These are phyloP conservation scores for Trichogramma pretiosum DNA, from an alignment of 1,140 invertebrate species.

Conservation along the genomic window DNA sequence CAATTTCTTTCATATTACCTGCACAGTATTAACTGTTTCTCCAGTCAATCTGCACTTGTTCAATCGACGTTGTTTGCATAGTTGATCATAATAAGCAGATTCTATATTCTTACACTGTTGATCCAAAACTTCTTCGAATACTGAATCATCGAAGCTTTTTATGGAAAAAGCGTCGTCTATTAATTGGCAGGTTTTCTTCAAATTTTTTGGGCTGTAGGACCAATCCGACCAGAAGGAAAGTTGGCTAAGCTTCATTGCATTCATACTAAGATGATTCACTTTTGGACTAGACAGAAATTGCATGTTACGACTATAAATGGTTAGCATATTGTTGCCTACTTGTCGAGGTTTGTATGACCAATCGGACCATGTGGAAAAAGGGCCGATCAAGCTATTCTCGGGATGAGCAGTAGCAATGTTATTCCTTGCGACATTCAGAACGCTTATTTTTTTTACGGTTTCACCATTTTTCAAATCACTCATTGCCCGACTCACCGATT, in stretches of 20 bases:
- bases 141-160: too few species aligned
- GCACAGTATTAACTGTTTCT: constrained; percentile 12
- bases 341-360: constrained; percentile 17
- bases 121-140: too few species aligned
- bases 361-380: constrained; percentile 30
- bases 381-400: constrained; percentile 6
- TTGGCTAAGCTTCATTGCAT: constrained; percentile 9
- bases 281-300: constrained; percentile 15
- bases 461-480: neutral
- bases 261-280: neutral
- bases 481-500: neutral
- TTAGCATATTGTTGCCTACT: neutral
- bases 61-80: constrained; percentile 6
- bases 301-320: neutral
- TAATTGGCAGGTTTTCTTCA: too few species aligned
- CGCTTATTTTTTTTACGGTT: neutral
- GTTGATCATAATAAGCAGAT: too few species aligned
- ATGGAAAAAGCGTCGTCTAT: constrained; percentile 20
- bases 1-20: constrained; percentile 3
- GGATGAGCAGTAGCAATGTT: too few species aligned
- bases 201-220: constrained; percentile 24
- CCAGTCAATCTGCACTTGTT: constrained; percentile 4
- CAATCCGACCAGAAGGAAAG: constrained; percentile 34
- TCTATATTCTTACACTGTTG: too few species aligned
- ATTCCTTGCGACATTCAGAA: too few species aligned